phyloP scores from a whole-genome alignment of 1,140 invertebrate genomes.

The Ganaspis sp. region DNA sequence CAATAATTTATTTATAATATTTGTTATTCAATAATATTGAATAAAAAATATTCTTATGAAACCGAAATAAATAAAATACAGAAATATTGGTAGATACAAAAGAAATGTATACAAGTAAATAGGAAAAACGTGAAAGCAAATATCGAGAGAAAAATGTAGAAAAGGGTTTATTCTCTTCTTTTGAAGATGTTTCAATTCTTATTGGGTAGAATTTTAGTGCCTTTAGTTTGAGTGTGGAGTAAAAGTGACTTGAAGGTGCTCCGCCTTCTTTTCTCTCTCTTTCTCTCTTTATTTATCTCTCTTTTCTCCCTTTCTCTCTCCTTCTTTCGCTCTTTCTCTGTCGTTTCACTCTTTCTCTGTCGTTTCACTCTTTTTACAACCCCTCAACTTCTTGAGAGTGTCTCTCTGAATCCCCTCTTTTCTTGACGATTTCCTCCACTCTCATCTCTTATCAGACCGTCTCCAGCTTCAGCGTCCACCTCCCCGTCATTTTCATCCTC shows the following conservation, averaged over 20 bases:
- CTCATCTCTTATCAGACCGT: constrained; percentile 8
- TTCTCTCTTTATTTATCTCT: too few species aligned
- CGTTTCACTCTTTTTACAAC: constrained; percentile 37
- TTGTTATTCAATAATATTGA: too few species aligned
- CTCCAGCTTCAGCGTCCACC: constrained; percentile 20
- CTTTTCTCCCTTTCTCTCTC: too few species aligned
- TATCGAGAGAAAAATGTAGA: not conserved
- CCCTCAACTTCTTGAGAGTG: constrained; percentile 20
- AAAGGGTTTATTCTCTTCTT: not conserved
- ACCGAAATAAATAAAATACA: too few species aligned
- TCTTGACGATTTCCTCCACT: constrained; percentile 22
- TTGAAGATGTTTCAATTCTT: constrained; percentile 10
- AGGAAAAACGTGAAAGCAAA: not conserved
- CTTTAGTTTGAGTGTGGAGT: constrained; percentile 18
- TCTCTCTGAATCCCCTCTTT: constrained; percentile 8
- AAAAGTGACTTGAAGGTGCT: constrained; percentile 25
- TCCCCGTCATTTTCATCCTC: constrained; percentile 5
- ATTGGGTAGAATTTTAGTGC: constrained; percentile 13
- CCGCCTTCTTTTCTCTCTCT: constrained; percentile 31
- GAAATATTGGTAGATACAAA: not conserved
- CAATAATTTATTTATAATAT: too few species aligned
- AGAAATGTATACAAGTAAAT: not conserved
- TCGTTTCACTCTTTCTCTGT: constrained; percentile 50
- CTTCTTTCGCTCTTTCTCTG: constrained; percentile 23
- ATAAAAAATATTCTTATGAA: too few species aligned